Percentiles rank a stretch among this genome's conserved stretches.
These are phyloP conservation scores for Pelosia muscerda DNA, from an alignment of 2,888 invertebrate genomes.

Conservation along the genomic window DNA sequence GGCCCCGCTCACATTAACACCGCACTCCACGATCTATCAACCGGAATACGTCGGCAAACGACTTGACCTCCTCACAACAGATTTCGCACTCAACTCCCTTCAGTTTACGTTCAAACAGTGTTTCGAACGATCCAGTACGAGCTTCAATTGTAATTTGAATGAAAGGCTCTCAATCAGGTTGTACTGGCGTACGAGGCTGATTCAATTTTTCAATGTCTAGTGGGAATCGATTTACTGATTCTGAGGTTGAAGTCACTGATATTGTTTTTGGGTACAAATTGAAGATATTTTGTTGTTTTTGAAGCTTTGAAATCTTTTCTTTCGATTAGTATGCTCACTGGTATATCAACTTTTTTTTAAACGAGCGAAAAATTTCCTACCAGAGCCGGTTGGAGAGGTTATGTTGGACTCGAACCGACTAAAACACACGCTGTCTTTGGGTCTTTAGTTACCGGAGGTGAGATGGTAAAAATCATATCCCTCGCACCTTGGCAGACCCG, in stretches of 20 bases:
- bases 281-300: neutral
- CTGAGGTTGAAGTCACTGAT: neutral
- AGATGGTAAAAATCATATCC: no score
- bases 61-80: constrained; percentile 68
- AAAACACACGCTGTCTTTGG: no score
- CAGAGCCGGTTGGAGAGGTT: no score
- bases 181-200: constrained; percentile 18
- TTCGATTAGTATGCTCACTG: no score
- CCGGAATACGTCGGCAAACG: constrained; percentile 37
- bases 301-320: neutral
- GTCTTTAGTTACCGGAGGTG: no score
- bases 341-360: no score
- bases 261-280: neutral
- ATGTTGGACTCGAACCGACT: no score
- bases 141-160: constrained; percentile 39
- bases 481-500: no score
- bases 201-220: constrained; percentile 19
- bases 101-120: constrained; percentile 56
- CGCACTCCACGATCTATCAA: constrained; percentile 18
- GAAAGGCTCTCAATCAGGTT: constrained; percentile 33
- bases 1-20: constrained; percentile 19
- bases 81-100: constrained; percentile 62
- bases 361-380: no score
- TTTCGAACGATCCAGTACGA: constrained; percentile 41
- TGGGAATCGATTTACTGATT: constrained; percentile 3